phyloP scores from a whole-genome alignment of 2,888 invertebrate genomes.

The Lithodes maja region DNA sequence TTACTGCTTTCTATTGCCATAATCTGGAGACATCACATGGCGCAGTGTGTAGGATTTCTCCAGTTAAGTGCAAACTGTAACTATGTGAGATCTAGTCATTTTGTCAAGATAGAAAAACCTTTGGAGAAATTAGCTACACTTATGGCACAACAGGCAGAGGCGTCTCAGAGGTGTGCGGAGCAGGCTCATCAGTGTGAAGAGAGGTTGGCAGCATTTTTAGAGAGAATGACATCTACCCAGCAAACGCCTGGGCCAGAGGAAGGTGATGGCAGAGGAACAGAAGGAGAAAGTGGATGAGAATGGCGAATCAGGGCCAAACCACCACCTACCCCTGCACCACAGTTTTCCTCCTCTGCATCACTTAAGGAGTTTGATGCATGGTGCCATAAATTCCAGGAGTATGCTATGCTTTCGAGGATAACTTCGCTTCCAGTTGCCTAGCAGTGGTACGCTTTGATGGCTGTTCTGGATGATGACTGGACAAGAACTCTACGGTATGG shows the following conservation, averaged over 20 bases:
- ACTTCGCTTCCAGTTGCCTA: background rate
- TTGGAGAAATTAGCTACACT: background rate
- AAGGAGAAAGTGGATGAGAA: too few relatives aligned
- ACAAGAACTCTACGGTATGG: background rate
- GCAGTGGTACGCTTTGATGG: background rate
- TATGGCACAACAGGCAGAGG: background rate
- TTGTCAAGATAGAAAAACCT: background rate
- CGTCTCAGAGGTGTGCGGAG: background rate
- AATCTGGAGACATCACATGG: background rate
- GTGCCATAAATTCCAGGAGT: conserved; percentile 13
- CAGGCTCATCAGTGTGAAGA: background rate
- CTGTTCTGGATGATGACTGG: background rate
- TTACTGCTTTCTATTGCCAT: too few relatives aligned
- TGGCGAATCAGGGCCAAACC: too few relatives aligned
- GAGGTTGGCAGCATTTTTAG: background rate
- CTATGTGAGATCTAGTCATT: too few relatives aligned
- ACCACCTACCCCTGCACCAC: background rate
- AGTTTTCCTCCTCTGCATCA: background rate
- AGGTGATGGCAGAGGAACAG: too few relatives aligned
- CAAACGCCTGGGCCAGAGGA: background rate
- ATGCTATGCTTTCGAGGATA: background rate
- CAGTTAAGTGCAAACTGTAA: background rate
- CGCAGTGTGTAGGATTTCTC: background rate
- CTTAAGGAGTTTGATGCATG: conserved; percentile 3
- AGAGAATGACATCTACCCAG: background rate